These are phyloP conservation scores for Drosophila leontia DNA, from an alignment of 1,140 invertebrate genomes.

Conservation along the genomic window DNA sequence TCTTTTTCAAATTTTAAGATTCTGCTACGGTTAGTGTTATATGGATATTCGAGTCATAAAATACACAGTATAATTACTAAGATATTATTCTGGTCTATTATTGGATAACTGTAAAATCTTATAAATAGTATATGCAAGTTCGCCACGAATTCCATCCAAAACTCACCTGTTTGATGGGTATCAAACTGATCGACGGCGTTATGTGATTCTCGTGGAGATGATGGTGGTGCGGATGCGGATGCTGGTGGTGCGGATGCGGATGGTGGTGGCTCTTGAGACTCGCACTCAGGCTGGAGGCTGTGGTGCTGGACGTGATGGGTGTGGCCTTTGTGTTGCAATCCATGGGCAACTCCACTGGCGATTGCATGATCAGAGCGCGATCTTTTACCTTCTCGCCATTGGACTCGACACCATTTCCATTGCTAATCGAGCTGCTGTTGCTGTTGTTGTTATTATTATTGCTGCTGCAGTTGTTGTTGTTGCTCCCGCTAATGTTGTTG, in stretches of 20 bases:
- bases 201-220: constrained; percentile 87
- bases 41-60: neutral
- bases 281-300: constrained; percentile 37
- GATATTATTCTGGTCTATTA: no score
- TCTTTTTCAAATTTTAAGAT: no score
- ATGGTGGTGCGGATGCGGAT: constrained; percentile 37
- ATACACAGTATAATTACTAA: neutral
- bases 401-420: constrained; percentile 40
- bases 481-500: constrained; percentile 28
- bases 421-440: constrained; percentile 44
- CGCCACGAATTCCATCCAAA: neutral
- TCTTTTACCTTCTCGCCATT: constrained; percentile 61
- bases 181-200: constrained; percentile 93
- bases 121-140: neutral
- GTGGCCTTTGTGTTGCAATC: constrained; percentile 82
- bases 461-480: constrained; percentile 58
- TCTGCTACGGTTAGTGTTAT: neutral
- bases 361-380: constrained; percentile 64
- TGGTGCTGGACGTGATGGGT: constrained; percentile 78
- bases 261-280: constrained; percentile 57
- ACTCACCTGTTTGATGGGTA: constrained; percentile 92
- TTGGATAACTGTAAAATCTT: neutral
- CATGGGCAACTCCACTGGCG: constrained; percentile 73
- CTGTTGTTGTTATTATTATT: constrained; percentile 52
- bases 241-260: constrained; percentile 44